These are phyloP conservation scores for Kryptolebias marmoratus DNA, from an alignment of 2,113 vertebrate species.

Conservation along the genomic window DNA sequence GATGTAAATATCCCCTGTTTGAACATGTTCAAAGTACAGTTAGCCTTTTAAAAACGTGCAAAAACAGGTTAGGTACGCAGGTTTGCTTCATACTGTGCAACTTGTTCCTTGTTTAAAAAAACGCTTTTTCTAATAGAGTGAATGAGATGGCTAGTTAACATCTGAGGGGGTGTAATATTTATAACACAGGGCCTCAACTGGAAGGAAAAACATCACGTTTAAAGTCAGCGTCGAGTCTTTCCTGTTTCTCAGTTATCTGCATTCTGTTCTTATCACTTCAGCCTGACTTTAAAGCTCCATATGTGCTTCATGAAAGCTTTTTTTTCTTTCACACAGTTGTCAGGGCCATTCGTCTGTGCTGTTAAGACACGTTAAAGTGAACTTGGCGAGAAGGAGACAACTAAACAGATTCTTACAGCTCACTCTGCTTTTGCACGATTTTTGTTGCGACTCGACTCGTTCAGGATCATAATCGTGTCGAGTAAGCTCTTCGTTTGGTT, in stretches of 20 bases:
- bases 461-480: neutral
- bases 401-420: slow-evolving; percentile 30
- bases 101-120: too few relatives aligned
- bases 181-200: too few relatives aligned
- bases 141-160: too few relatives aligned
- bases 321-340: neutral
- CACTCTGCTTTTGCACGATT: slow-evolving; percentile 39
- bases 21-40: too few relatives aligned
- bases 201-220: neutral
- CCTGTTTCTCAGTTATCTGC: neutral
- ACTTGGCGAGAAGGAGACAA: slow-evolving; percentile 10
- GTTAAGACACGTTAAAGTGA: slow-evolving; percentile 40
- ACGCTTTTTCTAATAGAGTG: too few relatives aligned
- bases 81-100: too few relatives aligned
- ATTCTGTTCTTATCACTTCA: neutral
- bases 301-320: too few relatives aligned
- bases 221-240: neutral
- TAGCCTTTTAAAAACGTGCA: too few relatives aligned
- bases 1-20: too few relatives aligned
- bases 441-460: slow-evolving; percentile 5
- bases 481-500: neutral
- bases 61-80: too few relatives aligned
- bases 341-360: slow-evolving; percentile 26
- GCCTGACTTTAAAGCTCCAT: too few relatives aligned
- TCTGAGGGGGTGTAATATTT: too few relatives aligned